Base-by-base conservation (phyloP, 2,113 vertebrate genomes). In the Festucalex cinctus region DNA sequence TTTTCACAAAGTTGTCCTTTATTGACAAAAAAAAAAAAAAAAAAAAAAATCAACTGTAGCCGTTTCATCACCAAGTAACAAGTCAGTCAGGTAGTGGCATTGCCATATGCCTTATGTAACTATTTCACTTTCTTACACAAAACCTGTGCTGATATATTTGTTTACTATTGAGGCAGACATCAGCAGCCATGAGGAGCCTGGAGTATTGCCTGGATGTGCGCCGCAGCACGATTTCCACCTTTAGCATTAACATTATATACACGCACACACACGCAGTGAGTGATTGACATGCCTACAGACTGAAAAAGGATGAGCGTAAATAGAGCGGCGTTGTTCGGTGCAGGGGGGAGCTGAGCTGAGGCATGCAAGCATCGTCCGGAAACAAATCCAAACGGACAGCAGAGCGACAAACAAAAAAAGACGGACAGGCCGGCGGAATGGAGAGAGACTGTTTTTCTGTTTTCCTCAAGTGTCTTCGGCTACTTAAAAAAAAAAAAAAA, bases 231-330 rank as follows among this genome's bases (percentile, higher is more conserved):
- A n/a, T n/a, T 51, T 51, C n/a, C 48, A 22, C 48, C 48, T 51
- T 51, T 46, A 16, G 16, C 66, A 62, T n/a, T n/a, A n/a, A n/a
- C n/a, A n/a, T n/a, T 3, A 46, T 17, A 46, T 17, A 20, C 44
- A 46, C 44, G 19, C 14, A 20, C 44, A 20, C 44, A 46, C 44
- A 46, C 17, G 6, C 2, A 46, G 17, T 46, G 44, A 46, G 74
- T 69, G 60, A 79, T 71, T 81, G 83, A 83, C 83, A 82, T 62
- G 81, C 78, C 81, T 75, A 72, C 76, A 81, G 80, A 82, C 72
- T 68, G 75, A 73, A 74, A 84, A 84, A 76, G 71, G 75, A 79
- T 75, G 79, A 83, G 71, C 24, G 37, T 73, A 71, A 75, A 75
- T 67, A 83, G 75, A 77, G 69, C 76, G 79, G 79, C 65, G 71